phyloP scores from a whole-genome alignment of 2,113 vertebrate species.

The Oenanthe oenanthe region DNA sequence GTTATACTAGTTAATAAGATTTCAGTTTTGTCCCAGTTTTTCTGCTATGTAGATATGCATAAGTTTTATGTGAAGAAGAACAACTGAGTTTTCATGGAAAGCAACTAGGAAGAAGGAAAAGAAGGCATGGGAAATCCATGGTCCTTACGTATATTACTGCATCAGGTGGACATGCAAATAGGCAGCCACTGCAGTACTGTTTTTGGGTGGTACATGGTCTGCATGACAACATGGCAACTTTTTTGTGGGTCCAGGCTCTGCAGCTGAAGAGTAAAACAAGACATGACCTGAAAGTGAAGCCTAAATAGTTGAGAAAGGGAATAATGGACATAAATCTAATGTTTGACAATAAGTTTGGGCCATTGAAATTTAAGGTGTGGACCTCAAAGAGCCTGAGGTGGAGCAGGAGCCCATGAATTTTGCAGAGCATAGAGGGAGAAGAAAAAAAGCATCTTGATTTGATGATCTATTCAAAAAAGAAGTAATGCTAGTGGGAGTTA shows the following conservation, averaged over 20 bases:
- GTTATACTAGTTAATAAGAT: neutral
- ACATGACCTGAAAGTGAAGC: neutral
- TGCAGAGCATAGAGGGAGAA: neutral
- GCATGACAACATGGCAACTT: neutral
- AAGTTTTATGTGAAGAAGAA: neutral
- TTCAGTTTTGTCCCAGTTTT: neutral
- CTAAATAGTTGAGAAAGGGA: neutral
- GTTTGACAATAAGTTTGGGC: neutral
- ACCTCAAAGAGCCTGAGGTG: neutral
- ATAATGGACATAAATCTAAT: neutral
- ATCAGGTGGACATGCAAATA: rapidly evolving
- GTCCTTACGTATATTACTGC: neutral
- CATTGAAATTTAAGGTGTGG: neutral
- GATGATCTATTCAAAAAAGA: neutral
- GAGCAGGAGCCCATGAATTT: neutral
- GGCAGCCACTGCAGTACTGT: rapidly evolving
- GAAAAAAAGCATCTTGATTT: neutral
- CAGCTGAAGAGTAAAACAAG: neutral
- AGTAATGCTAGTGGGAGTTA: neutral
- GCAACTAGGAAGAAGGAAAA: neutral
- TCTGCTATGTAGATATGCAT: neutral
- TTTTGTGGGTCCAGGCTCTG: neutral
- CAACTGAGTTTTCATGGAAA: neutral
- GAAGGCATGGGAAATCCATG: neutral
- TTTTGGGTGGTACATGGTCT: neutral